These are phyloP conservation scores for Sebastolobus alascanus DNA, from an alignment of 2,797 vertebrate genomes.

Conservation along the genomic window DNA sequence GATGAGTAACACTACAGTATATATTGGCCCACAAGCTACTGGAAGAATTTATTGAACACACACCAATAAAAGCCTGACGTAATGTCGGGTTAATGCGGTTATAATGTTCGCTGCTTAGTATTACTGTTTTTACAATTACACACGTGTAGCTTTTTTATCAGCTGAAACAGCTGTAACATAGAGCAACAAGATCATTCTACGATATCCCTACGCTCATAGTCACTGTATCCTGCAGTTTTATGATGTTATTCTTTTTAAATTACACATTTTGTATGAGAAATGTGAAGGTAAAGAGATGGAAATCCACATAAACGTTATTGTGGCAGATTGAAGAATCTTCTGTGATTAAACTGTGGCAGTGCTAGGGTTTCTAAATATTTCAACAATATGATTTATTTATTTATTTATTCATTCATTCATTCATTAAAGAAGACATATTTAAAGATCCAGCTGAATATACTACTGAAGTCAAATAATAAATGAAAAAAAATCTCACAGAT, in stretches of 20 bases:
- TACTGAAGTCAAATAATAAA: no score
- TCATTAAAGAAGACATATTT: no score
- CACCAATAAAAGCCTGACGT: constrained; percentile 56
- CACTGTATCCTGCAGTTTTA: neutral
- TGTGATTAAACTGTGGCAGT: neutral
- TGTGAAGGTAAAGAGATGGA: neutral
- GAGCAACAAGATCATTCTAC: neutral
- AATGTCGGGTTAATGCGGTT: constrained; percentile 49
- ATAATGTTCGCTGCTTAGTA: constrained; percentile 28
- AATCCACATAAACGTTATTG: neutral
- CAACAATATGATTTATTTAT: neutral
- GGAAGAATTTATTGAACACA: constrained; percentile 68
- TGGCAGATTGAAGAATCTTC: neutral
- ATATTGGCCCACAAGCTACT: constrained; percentile 72
- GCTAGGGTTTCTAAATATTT: neutral
- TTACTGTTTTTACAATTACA: constrained; percentile 22
- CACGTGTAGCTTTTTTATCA: neutral
- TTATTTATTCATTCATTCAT: neutral
- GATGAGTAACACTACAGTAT: constrained; percentile 76
- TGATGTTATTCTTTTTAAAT: neutral
- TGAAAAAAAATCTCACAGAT: neutral
- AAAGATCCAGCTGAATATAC: no score
- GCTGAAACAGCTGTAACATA: constrained; percentile 9
- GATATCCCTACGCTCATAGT: neutral
- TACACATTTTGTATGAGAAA: neutral